Conservation (phyloP, 2,113 vertebrate species). For the Mastomys coucha region DNA sequence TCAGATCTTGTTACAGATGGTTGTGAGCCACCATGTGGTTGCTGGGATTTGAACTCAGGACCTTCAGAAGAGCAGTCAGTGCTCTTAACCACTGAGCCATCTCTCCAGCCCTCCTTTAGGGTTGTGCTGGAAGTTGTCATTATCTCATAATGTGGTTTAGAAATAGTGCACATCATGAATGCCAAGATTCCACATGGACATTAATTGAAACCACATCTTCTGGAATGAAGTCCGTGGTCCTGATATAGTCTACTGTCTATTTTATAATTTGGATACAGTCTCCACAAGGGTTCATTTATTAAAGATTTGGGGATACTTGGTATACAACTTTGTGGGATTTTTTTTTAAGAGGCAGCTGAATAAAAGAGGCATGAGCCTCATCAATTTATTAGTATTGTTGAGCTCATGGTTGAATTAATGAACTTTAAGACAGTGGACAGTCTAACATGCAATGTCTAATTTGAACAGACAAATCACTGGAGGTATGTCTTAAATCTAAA, state of each 20-base stretch:
- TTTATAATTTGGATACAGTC: background rate
- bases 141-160: background rate
- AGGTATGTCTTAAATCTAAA: background rate
- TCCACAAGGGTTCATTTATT: background rate
- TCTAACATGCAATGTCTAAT: too few relatives aligned
- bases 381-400: background rate
- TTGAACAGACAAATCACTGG: background rate
- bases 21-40: too few relatives aligned
- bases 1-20: too few relatives aligned
- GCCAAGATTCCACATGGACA: too few relatives aligned
- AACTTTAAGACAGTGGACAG: background rate
- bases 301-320: background rate
- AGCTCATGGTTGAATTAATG: background rate
- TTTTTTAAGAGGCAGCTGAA: background rate
- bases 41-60: too few relatives aligned
- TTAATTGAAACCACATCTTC: background rate
- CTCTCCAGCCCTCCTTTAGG: too few relatives aligned
- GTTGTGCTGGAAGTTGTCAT: too few relatives aligned
- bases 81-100: too few relatives aligned
- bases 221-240: background rate
- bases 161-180: background rate
- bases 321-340: too few relatives aligned
- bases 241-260: background rate
- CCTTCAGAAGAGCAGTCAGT: too few relatives aligned
- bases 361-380: background rate